These are phyloP conservation scores for Ptiloglossa arizonensis DNA, from an alignment of 1,140 invertebrate genomes.

Conservation along the genomic window DNA sequence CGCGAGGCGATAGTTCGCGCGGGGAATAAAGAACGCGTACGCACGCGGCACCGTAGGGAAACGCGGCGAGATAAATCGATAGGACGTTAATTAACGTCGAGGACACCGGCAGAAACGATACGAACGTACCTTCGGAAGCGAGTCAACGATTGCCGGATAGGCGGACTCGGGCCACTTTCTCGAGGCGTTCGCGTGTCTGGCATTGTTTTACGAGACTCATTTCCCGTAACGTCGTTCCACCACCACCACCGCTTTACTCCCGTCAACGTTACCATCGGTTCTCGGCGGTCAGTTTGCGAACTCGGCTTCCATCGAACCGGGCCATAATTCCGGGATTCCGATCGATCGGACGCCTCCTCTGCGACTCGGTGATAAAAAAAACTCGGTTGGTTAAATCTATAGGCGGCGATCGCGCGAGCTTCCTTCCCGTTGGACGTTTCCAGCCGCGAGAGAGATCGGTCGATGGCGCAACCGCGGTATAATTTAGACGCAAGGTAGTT, in stretches of 20 bases:
- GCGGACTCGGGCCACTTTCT: slow-evolving; percentile 53
- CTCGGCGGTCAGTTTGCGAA: slow-evolving; percentile 50
- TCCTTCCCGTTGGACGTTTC: too few species aligned
- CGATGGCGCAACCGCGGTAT: not conserved
- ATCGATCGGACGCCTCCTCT: slow-evolving; percentile 33
- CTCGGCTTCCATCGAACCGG: slow-evolving; percentile 51
- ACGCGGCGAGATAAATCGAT: slow-evolving; percentile 36
- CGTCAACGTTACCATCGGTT: slow-evolving; percentile 50
- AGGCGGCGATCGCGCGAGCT: too few species aligned
- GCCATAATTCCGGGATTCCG: slow-evolving; percentile 50
- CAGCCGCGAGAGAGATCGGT: too few species aligned
- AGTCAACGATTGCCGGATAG: slow-evolving; percentile 39
- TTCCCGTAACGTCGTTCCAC: slow-evolving; percentile 75
- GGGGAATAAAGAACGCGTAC: too few species aligned
- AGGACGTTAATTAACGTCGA: slow-evolving; percentile 46
- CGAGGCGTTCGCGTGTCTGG: slow-evolving; percentile 70
- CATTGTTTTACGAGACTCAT: slow-evolving; percentile 77
- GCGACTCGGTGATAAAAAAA: slow-evolving; percentile 42
- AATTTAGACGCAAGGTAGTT: slow-evolving; percentile 43
- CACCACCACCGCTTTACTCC: slow-evolving; percentile 50
- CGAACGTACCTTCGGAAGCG: slow-evolving; percentile 44
- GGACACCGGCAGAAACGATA: slow-evolving; percentile 43
- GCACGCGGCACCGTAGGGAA: not conserved
- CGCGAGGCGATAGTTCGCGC: too few species aligned
- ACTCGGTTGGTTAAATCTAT: too few species aligned